These are phyloP conservation scores for Drosophila ohnishii DNA, from an alignment of 1,140 invertebrate genomes.

Conservation along the genomic window DNA sequence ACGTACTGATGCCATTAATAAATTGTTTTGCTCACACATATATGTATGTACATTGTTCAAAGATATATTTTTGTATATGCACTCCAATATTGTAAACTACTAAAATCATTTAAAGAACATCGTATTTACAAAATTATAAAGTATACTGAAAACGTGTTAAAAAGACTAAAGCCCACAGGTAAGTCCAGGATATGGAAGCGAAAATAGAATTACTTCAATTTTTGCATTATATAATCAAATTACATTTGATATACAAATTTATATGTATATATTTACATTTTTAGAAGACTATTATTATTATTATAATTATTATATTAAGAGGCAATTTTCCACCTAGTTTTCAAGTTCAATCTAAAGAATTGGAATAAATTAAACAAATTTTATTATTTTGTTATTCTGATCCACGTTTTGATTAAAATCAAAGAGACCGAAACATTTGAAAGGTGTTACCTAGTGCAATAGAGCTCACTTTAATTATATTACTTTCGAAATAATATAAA, in stretches of 20 bases:
- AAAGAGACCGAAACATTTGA: background rate
- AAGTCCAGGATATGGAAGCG: conserved; percentile 23
- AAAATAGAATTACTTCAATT: conserved; percentile 31
- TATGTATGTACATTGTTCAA: background rate
- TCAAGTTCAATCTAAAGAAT: background rate
- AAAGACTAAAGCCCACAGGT: conserved; percentile 1
- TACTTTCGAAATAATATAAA: background rate
- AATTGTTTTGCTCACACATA: background rate
- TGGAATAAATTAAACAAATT: background rate
- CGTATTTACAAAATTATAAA: conserved; percentile 2
- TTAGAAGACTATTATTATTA: too few relatives aligned
- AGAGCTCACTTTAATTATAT: background rate
- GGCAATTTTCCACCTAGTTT: too few relatives aligned
- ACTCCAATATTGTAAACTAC: background rate
- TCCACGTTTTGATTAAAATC: too few relatives aligned
- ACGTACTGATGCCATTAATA: conserved; percentile 16
- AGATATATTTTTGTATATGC: background rate
- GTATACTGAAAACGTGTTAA: background rate
- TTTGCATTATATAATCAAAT: background rate
- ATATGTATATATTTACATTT: too few relatives aligned
- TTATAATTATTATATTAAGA: too few relatives aligned
- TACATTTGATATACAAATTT: background rate
- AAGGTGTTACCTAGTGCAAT: background rate
- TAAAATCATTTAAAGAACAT: conserved; percentile 1
- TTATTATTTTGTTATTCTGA: too few relatives aligned